Evolutionary conservation across 2,888 invertebrate species (phyloP).

Genomic region (Dynastes maya): DNA sequence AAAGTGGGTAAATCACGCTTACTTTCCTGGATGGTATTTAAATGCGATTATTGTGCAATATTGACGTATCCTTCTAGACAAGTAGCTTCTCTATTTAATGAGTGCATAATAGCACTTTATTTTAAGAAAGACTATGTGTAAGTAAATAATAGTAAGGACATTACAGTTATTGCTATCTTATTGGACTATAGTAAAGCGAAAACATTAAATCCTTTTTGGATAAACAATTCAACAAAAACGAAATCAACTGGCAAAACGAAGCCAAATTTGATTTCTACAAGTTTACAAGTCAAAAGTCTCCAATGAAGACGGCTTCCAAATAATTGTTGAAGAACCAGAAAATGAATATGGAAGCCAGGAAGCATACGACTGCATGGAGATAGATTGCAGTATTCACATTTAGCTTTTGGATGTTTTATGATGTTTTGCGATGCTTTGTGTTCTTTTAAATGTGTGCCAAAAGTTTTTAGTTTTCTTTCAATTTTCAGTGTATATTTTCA

Average conservation of each 20-base stretch:
- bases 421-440: background rate
- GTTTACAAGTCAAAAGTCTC: background rate
- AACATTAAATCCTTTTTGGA: background rate
- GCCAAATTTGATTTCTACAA: background rate
- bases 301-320: background rate
- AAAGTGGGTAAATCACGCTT: too few species aligned
- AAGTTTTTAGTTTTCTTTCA: background rate
- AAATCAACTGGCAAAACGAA: background rate
- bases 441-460: background rate
- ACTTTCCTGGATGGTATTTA: too few species aligned
- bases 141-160: too few species aligned
- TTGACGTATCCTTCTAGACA: too few species aligned
- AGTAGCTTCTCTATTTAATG: too few species aligned
- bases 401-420: background rate
- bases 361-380: background rate
- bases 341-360: background rate
- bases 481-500: background rate
- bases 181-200: background rate
- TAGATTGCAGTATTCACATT: background rate
- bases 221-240: background rate
- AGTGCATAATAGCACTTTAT: too few species aligned
- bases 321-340: background rate
- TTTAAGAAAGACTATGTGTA: too few species aligned
- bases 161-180: too few species aligned
- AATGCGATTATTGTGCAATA: too few species aligned